Conservation (phyloP, 2,113 vertebrate genomes). For the Psittacula cyanocephala region DNA sequence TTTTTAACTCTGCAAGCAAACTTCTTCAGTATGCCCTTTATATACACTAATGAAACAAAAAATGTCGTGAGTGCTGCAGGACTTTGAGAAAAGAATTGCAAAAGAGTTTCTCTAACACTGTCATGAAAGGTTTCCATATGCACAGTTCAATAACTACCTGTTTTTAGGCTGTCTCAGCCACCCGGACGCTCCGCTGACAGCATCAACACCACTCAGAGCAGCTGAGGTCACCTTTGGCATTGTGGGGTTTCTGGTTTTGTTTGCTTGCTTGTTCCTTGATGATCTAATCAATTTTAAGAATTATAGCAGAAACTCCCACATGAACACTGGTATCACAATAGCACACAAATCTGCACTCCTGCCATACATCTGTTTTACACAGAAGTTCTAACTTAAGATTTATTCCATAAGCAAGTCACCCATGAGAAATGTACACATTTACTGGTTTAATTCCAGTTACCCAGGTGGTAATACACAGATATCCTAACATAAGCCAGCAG, state of each 20-base stretch:
- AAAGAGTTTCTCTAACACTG: neutral
- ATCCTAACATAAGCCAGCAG: neutral
- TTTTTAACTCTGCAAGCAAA: neutral
- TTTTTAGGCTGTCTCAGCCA: neutral
- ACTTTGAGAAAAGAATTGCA: neutral
- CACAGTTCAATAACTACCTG: neutral
- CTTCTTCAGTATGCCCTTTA: neutral
- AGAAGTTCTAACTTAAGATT: neutral
- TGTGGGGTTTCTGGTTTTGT: neutral
- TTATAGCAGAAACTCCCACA: neutral
- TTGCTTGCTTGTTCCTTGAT: neutral
- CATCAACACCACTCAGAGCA: neutral
- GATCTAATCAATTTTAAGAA: neutral
- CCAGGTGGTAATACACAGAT: neutral
- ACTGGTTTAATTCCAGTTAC: neutral
- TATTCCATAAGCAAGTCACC: neutral
- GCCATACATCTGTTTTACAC: fast-evolving
- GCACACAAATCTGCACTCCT: neutral
- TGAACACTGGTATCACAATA: neutral
- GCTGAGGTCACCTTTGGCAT: neutral
- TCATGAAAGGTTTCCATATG: neutral
- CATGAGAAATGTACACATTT: neutral
- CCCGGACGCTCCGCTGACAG: neutral
- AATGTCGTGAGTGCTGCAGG: neutral
- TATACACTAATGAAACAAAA: neutral